A percentile compares a stretch with the other conserved stretches of the same genome.
Conservation (phyloP, 2,797 vertebrate genomes). For the Liasis olivaceus region DNA sequence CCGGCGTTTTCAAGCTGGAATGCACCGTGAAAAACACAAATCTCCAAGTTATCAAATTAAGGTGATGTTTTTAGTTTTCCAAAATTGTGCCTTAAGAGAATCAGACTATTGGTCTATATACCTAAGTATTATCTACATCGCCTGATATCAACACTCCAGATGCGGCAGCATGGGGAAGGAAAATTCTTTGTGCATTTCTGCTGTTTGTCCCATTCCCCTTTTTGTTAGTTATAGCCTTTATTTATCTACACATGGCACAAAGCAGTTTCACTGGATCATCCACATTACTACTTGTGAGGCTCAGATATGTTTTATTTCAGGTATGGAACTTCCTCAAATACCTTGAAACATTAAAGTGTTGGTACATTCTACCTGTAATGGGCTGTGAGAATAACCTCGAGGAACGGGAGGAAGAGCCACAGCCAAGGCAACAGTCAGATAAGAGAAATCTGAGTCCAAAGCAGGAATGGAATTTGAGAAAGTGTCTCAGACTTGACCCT, state of each 20-base stretch:
- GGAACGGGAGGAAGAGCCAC: not conserved
- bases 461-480: too few species aligned
- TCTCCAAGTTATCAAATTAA: constrained; percentile 99
- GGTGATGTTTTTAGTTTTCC: constrained; percentile 66
- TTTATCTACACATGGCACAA: not conserved
- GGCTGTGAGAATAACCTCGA: not conserved
- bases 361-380: not conserved
- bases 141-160: not conserved
- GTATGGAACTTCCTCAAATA: not conserved
- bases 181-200: not conserved
- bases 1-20: constrained; percentile 86
- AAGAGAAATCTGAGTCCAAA: not conserved
- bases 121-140: not conserved
- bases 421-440: not conserved
- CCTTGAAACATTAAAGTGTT: not conserved
- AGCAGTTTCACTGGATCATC: not conserved
- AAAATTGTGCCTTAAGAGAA: not conserved
- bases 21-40: constrained; percentile 94
- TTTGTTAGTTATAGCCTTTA: not conserved
- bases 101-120: not conserved
- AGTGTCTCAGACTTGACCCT: too few species aligned
- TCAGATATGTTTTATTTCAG: not conserved
- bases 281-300: not conserved
- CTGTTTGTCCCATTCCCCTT: not conserved
- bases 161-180: not conserved